Base-by-base conservation (phyloP, 2,113 vertebrate genomes). In the Microtus ochrogaster region DNA sequence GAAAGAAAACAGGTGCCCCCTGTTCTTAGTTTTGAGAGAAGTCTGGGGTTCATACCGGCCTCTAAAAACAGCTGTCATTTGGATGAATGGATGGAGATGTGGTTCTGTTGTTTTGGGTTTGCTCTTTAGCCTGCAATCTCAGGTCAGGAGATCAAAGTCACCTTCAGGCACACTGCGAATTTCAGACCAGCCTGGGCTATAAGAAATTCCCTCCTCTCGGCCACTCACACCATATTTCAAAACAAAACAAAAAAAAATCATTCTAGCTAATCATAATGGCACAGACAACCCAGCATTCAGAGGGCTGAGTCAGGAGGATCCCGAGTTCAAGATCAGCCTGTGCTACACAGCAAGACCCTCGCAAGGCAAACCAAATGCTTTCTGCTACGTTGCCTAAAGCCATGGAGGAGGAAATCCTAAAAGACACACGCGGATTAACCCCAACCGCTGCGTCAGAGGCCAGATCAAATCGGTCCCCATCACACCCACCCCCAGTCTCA, bases 11-110 rank as follows among this genome's bases (percentile, higher is more conserved):
- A 7, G 14, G 66, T 13, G 17, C 5, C 66, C 17, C 30, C 52
- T 52, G n/a, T 82, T 49, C 22, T 95, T 88, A 61, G 36, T 66
- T 86, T 90, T 61, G 28, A 95, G 68, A 78, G 39, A 91, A 96
- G 1, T 70, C 77, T 89, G 30, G 65, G 86, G 19, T 49, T 89
- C 61, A 91, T 41, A 83, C 3, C 55, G 36, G 11, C 4, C 36
- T 90, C 21, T 65, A 65, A 84, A 55, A 73, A 47, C 52, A 65
- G 33, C 33, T 14, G 16, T 30, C 55, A 33, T 30, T 17, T 44
- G 14, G 78, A 39, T 82, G 11, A 82, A n/a, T n/a, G 83, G 16
- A 8, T 66, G 41, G 39, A 61, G 26, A 30, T 21, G 14, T 84
- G 30, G 19, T 19, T 84, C 28, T 13, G 30, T 68, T 66, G 28